These are phyloP conservation scores for Rhorus exstirpatorius DNA, from an alignment of 2,888 invertebrate genomes.

Conservation along the genomic window DNA sequence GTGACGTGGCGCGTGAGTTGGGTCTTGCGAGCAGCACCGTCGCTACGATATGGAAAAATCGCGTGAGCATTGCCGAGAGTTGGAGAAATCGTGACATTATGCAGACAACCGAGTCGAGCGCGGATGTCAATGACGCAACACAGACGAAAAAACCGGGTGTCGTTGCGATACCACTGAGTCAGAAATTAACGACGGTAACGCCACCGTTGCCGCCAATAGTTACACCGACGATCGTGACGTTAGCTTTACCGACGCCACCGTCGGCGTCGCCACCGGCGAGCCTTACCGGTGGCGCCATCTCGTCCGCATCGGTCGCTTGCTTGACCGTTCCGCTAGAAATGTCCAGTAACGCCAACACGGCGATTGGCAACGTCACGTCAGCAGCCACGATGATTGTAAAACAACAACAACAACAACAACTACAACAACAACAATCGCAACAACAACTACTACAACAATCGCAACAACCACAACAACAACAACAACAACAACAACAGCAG, in stretches of 20 bases:
- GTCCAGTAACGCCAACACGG: constrained; percentile 6
- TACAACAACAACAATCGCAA: constrained; percentile 44
- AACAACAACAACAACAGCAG: constrained; percentile 63
- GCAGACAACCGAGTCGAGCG: constrained; percentile 79
- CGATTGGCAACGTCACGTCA: constrained; percentile 27
- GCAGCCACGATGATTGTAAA: constrained; percentile 36
- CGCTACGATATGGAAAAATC: constrained; percentile 88
- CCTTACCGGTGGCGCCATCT: constrained; percentile 30
- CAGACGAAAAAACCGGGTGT: constrained; percentile 53
- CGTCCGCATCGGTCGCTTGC: constrained; percentile 13
- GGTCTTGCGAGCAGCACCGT: constrained; percentile 88
- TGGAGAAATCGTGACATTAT: constrained; percentile 85
- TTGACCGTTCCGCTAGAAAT: constrained; percentile 29
- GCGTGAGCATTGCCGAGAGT: constrained; percentile 87
- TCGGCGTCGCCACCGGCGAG: constrained; percentile 59
- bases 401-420: constrained; percentile 32
- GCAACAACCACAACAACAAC: constrained; percentile 61
- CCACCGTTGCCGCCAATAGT: constrained; percentile 36
- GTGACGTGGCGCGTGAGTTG: constrained; percentile 87
- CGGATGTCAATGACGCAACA: constrained; percentile 73
- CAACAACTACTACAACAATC: constrained; percentile 53
- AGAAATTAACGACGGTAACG: constrained; percentile 9
- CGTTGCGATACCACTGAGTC: constrained; percentile 13
- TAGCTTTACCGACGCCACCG: constrained; percentile 64
- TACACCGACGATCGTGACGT: constrained; percentile 54